phyloP scores from a whole-genome alignment of 2,113 vertebrate species.

The Limnothrissa miodon region DNA sequence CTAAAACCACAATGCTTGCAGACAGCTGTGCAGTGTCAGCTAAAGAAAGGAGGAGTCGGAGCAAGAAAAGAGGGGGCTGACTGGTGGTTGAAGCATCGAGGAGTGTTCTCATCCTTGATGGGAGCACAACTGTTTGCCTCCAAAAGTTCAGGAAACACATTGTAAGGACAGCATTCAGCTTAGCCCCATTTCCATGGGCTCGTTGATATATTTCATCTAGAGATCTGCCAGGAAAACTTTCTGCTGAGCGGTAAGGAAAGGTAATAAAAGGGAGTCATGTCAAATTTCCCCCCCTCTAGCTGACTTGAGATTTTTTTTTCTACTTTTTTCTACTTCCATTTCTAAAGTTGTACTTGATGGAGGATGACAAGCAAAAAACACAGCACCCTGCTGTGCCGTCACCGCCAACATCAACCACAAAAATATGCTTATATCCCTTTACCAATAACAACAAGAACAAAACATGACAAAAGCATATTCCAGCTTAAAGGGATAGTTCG shows the following conservation, averaged over 20 bases:
- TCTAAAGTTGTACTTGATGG: not conserved
- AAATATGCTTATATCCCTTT: no score
- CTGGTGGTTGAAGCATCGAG: not conserved
- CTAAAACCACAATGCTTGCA: not conserved
- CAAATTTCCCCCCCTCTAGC: not conserved
- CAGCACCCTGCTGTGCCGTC: not conserved
- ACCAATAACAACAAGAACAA: not conserved
- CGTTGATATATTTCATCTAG: not conserved
- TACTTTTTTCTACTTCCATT: not conserved
- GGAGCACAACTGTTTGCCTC: not conserved
- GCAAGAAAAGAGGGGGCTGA: not conserved
- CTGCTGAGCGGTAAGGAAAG: not conserved
- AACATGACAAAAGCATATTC: not conserved
- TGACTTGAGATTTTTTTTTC: no score
- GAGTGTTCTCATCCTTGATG: not conserved
- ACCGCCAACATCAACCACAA: not conserved
- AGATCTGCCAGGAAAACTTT: slow-evolving; percentile 4
- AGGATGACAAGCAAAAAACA: not conserved
- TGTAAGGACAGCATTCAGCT: not conserved
- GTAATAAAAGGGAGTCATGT: not conserved
- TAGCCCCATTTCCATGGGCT: not conserved
- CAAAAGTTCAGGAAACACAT: not conserved
- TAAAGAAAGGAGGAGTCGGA: not conserved
- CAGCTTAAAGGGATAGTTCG: no score
- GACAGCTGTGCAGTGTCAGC: not conserved